Conservation (phyloP, 2,888 invertebrate species). For the Fabriciana adippe region DNA sequence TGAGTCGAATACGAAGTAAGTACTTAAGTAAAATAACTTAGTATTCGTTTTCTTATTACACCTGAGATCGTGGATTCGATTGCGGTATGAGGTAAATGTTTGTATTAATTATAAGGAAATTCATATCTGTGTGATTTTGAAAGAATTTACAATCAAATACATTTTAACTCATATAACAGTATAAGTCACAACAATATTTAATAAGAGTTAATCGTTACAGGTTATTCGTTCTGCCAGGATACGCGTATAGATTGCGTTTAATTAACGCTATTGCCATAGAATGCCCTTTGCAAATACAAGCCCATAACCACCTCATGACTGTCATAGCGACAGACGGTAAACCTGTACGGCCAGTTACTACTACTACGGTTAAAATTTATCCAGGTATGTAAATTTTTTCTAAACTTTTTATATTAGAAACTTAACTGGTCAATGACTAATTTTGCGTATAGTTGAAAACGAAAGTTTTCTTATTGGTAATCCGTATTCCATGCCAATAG, state of each 20-base stretch:
- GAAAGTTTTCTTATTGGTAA: too few species aligned
- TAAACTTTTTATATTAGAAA: neutral
- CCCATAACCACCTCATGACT: slow-evolving; percentile 77
- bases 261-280: slow-evolving; percentile 80
- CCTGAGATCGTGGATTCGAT: neutral
- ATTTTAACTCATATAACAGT: neutral
- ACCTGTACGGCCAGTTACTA: slow-evolving; percentile 69
- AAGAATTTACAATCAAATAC: neutral
- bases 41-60: neutral
- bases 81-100: neutral
- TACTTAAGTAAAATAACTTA: slow-evolving; percentile 21
- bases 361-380: slow-evolving; percentile 66
- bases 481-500: too few species aligned
- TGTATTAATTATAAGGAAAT: neutral
- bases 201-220: slow-evolving; percentile 53
- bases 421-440: too few species aligned
- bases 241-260: slow-evolving; percentile 78
- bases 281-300: slow-evolving; percentile 72
- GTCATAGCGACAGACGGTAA: slow-evolving; percentile 80
- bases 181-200: neutral
- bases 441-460: too few species aligned
- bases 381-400: slow-evolving; percentile 63
- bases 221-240: slow-evolving; percentile 68
- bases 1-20: slow-evolving; percentile 63
- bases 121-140: neutral